Percentiles rank a stretch among this genome's conserved stretches.
Evolutionary conservation across 2,888 invertebrate genomes (phyloP).

Genomic region (Parnassius mnemosyne): DNA sequence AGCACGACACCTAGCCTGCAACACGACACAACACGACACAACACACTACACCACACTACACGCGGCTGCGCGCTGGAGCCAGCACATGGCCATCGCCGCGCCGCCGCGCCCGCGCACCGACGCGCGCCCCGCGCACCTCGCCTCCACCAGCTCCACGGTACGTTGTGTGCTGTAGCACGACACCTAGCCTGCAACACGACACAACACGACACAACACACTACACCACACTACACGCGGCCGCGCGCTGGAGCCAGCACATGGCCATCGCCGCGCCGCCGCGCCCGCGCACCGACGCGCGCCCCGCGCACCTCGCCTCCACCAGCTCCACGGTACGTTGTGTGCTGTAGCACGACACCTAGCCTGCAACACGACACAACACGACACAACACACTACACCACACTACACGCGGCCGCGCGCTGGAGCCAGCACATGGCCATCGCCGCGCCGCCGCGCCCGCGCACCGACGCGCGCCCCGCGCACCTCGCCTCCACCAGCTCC

Average conservation of each 20-base stretch:
- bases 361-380: background rate
- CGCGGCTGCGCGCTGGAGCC: conserved; percentile 85
- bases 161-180: background rate
- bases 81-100: conserved; percentile 92
- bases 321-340: conserved; percentile 77
- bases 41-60: too few relatives aligned
- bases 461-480: conserved; percentile 86
- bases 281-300: conserved; percentile 85
- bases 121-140: conserved; percentile 87
- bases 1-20: background rate
- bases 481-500: conserved; percentile 87
- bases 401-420: conserved; percentile 84
- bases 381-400: too few relatives aligned
- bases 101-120: conserved; percentile 89
- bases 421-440: conserved; percentile 92
- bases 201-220: too few relatives aligned
- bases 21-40: background rate
- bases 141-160: conserved; percentile 85
- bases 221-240: too few relatives aligned
- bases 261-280: conserved; percentile 93
- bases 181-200: background rate
- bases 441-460: conserved; percentile 90
- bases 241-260: conserved; percentile 88
- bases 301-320: conserved; percentile 89
- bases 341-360: background rate